Conservation (phyloP, 2,888 invertebrate species). For the Leucoptera coffeella region DNA sequence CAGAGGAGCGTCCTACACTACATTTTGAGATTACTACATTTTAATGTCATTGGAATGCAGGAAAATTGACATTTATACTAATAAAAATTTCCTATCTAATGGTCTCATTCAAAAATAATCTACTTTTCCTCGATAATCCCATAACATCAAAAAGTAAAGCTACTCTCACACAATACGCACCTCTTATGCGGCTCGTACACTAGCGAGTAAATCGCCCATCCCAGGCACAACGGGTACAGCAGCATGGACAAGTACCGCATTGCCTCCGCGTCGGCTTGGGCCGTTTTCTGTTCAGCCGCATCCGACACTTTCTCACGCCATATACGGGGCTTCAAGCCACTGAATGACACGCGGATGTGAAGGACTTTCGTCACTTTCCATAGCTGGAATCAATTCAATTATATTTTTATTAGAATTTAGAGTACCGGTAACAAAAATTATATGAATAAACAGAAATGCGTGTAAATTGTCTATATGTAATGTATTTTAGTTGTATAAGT, state of each 20-base stretch:
- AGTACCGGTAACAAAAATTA: background rate
- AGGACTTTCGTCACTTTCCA: conserved; percentile 96
- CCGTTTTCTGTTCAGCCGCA: conserved; percentile 67
- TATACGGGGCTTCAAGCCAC: conserved; percentile 19
- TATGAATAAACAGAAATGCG: background rate
- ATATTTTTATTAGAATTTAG: too few species aligned
- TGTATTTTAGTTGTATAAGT: too few species aligned
- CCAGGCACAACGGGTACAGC: conserved; percentile 81
- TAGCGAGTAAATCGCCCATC: conserved; percentile 87
- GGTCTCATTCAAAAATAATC: too few species aligned
- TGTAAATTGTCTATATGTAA: background rate
- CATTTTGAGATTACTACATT: too few species aligned
- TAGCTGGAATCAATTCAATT: conserved; percentile 47
- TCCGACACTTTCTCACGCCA: conserved; percentile 41
- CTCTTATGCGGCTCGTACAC: conserved; percentile 92
- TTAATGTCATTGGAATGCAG: too few species aligned
- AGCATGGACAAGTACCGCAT: conserved; percentile 89
- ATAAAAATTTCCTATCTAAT: too few species aligned
- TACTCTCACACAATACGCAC: conserved; percentile 24
- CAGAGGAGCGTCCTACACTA: too few species aligned
- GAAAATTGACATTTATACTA: too few species aligned
- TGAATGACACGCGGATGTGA: conserved; percentile 58
- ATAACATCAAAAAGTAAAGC: background rate
- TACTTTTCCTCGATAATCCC: too few species aligned
- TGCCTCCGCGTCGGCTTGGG: conserved; percentile 83